phyloP scores from a whole-genome alignment of 2,888 invertebrate species.

The Bedellia somnulentella region DNA sequence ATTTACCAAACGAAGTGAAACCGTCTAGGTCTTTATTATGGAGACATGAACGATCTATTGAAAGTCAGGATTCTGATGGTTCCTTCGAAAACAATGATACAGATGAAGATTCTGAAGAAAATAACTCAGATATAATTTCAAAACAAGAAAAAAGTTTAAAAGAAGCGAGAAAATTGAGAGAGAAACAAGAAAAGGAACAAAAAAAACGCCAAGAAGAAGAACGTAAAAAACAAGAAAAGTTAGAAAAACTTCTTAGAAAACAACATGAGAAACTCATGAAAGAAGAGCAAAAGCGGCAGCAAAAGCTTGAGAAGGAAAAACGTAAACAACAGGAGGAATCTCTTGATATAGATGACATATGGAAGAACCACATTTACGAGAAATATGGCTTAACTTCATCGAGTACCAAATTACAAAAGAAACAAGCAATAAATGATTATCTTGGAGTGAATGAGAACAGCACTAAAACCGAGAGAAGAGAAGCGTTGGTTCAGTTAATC shows the following conservation, averaged over 20 bases:
- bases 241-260: constrained; percentile 21
- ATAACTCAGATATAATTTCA: background rate
- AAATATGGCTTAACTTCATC: constrained; percentile 29
- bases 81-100: constrained; percentile 13
- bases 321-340: constrained; percentile 13
- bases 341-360: constrained; percentile 39
- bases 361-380: constrained; percentile 33
- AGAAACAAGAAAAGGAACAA: constrained; percentile 12
- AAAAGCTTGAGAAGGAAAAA: constrained; percentile 16
- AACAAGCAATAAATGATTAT: constrained; percentile 27
- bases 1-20: constrained; percentile 20
- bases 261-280: constrained; percentile 15
- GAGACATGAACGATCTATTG: background rate
- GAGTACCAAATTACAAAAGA: constrained; percentile 30
- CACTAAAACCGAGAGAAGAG: constrained; percentile 33
- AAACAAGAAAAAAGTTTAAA: no score
- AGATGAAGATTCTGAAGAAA: constrained; percentile 14
- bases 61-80: background rate
- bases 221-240: constrained; percentile 20
- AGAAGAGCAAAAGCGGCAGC: constrained; percentile 16
- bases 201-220: constrained; percentile 16
- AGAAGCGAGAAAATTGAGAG: background rate
- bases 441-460: constrained; percentile 30
- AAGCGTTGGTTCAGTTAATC: constrained; percentile 32
- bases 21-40: background rate